phyloP scores from a whole-genome alignment of 2,797 vertebrate genomes.

The Cyclopterus lumpus region DNA sequence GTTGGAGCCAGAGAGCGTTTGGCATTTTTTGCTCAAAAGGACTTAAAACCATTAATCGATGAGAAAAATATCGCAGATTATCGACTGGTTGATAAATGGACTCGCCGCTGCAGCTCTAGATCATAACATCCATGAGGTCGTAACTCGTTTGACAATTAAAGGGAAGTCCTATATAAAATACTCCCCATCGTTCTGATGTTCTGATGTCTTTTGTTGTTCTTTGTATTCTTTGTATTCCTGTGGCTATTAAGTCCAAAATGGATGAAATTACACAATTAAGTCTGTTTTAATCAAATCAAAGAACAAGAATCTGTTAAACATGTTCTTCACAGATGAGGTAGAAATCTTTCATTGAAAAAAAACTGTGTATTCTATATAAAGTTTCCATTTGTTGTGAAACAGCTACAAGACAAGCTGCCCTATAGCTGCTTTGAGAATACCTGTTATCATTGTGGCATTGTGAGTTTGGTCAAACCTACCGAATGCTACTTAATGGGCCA shows the following conservation, averaged over 20 bases:
- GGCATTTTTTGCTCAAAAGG: background rate
- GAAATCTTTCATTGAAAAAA: background rate
- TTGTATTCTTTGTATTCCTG: background rate
- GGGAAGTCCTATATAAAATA: too few relatives aligned
- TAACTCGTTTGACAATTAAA: background rate
- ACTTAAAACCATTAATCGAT: background rate
- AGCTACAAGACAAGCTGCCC: background rate
- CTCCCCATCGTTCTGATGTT: background rate
- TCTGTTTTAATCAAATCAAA: background rate
- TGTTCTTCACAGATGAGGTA: background rate
- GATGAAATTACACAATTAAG: background rate
- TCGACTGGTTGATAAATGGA: background rate
- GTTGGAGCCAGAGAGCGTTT: background rate
- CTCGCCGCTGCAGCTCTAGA: background rate
- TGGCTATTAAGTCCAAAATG: background rate
- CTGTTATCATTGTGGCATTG: constrained; percentile 17
- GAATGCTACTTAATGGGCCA: constrained; percentile 54
- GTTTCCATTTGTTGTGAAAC: background rate
- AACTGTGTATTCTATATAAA: background rate
- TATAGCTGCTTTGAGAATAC: constrained; percentile 10
- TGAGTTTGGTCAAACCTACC: constrained; percentile 35
- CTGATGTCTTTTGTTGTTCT: background rate
- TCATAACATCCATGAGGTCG: background rate
- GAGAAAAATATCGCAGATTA: background rate
- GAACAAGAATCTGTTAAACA: background rate